A percentile compares a stretch with the other conserved stretches of the same genome.
Evolutionary conservation across 2,888 invertebrate genomes (phyloP).

Genomic region (Plusia festucae): DNA sequence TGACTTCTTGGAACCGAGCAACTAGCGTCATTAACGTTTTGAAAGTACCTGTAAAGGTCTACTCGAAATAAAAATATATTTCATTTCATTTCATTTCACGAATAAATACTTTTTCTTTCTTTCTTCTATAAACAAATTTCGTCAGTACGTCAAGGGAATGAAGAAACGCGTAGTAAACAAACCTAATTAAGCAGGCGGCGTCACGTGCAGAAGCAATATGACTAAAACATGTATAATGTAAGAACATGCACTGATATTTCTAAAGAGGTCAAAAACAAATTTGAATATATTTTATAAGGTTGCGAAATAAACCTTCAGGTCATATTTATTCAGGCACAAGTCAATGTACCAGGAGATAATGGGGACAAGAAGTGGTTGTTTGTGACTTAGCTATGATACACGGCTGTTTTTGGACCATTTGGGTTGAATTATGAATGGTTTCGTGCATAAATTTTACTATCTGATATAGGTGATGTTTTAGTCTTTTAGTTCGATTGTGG

Average conservation of each 20-base stretch:
- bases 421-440: background rate
- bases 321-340: conserved; percentile 61
- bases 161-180: conserved; percentile 14
- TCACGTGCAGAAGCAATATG: conserved; percentile 20
- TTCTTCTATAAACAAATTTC: conserved; percentile 4
- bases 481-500: no score
- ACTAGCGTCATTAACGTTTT: no score
- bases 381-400: background rate
- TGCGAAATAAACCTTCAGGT: conserved; percentile 68
- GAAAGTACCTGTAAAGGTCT: no score
- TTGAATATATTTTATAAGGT: conserved; percentile 57
- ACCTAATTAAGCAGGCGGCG: conserved; percentile 26
- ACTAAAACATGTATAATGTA: conserved; percentile 34
- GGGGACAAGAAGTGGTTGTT: conserved; percentile 33
- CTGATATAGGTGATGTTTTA: no score
- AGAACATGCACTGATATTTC: conserved; percentile 45
- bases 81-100: no score
- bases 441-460: background rate
- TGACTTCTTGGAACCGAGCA: no score
- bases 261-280: conserved; percentile 62
- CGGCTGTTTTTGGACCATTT: background rate
- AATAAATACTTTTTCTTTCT: no score
- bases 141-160: background rate
- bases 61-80: no score
- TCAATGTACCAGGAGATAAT: conserved; percentile 41